These are phyloP conservation scores for Drosophila equinoxialis DNA, from an alignment of 1,140 invertebrate species.

Conservation along the genomic window DNA sequence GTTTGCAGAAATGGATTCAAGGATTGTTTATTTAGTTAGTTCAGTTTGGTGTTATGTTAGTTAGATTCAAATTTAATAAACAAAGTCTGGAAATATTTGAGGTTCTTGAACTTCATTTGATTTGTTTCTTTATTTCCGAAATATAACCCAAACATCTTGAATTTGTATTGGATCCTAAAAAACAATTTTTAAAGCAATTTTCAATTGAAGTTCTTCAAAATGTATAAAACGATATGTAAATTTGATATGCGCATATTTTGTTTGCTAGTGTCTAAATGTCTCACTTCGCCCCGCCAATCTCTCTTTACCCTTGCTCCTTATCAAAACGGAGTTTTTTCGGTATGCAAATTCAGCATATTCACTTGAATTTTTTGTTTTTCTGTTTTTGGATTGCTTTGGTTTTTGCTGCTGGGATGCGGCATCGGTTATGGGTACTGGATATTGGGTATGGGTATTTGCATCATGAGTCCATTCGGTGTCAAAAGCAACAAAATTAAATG, in stretches of 20 bases:
- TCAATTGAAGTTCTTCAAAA: too few species aligned
- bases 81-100: too few species aligned
- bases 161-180: too few species aligned
- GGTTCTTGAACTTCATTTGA: too few species aligned
- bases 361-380: slow-evolving; percentile 29
- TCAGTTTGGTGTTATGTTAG: too few species aligned
- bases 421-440: slow-evolving; percentile 41
- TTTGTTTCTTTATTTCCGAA: too few species aligned
- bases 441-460: slow-evolving; percentile 41
- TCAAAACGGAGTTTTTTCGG: slow-evolving; percentile 15
- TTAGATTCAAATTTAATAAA: too few species aligned
- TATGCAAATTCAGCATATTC: slow-evolving; percentile 68
- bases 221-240: not conserved
- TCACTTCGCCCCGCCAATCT: not conserved
- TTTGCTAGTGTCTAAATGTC: slow-evolving; percentile 3
- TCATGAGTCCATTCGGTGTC: slow-evolving; percentile 70
- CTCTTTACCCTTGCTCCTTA: not conserved
- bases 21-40: too few species aligned
- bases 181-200: too few species aligned
- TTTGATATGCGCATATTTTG: slow-evolving; percentile 1
- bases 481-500: slow-evolving; percentile 81
- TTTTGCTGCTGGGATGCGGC: slow-evolving; percentile 1
- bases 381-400: slow-evolving; percentile 23
- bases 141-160: too few species aligned
- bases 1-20: too few species aligned